phyloP scores from a whole-genome alignment of 1,140 invertebrate species.

The Lutraria rhynchaena region DNA sequence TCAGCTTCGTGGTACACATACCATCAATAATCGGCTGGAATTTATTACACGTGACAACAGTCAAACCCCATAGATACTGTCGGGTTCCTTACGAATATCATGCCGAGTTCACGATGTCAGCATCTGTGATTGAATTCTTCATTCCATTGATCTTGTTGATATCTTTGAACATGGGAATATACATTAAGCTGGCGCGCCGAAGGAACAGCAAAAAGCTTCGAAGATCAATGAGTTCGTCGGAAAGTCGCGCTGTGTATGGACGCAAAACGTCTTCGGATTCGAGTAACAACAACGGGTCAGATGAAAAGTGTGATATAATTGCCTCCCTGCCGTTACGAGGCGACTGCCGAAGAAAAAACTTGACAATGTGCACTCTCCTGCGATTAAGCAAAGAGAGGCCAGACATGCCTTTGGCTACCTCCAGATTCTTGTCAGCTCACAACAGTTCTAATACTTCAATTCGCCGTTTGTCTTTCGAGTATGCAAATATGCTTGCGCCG shows the following conservation, averaged over 20 bases:
- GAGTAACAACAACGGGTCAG: constrained; percentile 60
- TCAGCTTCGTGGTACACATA: constrained; percentile 72
- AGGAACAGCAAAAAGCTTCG: constrained; percentile 74
- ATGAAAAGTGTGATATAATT: constrained; percentile 37
- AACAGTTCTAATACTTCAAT: constrained; percentile 13
- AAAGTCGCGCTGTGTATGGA: constrained; percentile 60
- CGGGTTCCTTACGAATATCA: constrained; percentile 64
- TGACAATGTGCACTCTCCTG: constrained; percentile 10
- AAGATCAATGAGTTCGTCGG: constrained; percentile 72
- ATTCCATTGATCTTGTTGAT: constrained; percentile 69
- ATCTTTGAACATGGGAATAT: constrained; percentile 73
- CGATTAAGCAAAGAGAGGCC: constrained; percentile 43
- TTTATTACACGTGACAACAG: constrained; percentile 40
- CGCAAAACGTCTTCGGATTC: constrained; percentile 67
- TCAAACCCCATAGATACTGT: constrained; percentile 52
- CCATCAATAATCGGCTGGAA: constrained; percentile 67
- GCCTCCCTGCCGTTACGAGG: neutral
- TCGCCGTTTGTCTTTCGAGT: constrained; percentile 30
- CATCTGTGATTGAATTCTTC: constrained; percentile 70
- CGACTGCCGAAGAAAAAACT: constrained; percentile 36
- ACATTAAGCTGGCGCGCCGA: constrained; percentile 69
- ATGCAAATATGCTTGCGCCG: constrained; percentile 14
- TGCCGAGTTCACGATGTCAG: constrained; percentile 61
- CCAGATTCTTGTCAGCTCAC: constrained; percentile 30
- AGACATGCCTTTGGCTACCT: constrained; percentile 47